Percentiles rank a stretch among this genome's conserved stretches.
phyloP scores from a whole-genome alignment of 53 echinoderm and acorn worm species.

The Paracentrotus lividus region DNA sequence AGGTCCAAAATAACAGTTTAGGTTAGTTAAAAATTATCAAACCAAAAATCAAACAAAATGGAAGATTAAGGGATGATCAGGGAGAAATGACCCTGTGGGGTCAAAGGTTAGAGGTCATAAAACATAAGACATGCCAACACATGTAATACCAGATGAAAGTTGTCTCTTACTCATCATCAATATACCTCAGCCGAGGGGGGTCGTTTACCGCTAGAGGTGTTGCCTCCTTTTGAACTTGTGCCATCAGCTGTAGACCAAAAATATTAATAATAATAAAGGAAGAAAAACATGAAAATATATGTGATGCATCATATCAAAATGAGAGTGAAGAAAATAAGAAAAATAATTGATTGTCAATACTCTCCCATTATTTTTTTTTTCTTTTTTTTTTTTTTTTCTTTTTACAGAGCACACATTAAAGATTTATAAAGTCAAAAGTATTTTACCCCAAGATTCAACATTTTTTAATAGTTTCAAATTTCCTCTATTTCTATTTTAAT shows the following conservation, averaged over 20 bases:
- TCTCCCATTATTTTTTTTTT: too few species aligned
- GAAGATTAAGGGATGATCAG: background rate
- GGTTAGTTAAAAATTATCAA: conserved; percentile 12
- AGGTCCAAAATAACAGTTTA: background rate
- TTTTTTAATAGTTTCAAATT: too few species aligned
- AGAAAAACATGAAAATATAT: too few species aligned
- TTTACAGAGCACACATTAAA: too few species aligned
- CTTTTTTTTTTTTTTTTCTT: too few species aligned
- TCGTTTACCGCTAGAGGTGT: conserved; percentile 55
- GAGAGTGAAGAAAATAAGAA: too few species aligned
- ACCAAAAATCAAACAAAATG: conserved; percentile 32
- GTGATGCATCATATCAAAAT: too few species aligned
- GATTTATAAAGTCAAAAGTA: too few species aligned
- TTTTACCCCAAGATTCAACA: too few species aligned
- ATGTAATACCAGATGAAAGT: conserved; percentile 63
- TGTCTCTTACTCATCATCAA: conserved; percentile 71
- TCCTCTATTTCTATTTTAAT: too few species aligned
- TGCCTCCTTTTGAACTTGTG: background rate
- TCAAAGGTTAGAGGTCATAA: conserved; percentile 32
- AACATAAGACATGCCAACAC: conserved; percentile 66
- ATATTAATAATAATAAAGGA: too few species aligned
- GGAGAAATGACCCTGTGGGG: conserved; percentile 20
- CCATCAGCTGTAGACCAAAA: background rate
- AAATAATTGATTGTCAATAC: too few species aligned
- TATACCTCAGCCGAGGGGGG: conserved; percentile 71